Evolutionary conservation across 1,140 invertebrate species (phyloP).

Genomic region (Oryzaephilus surinamensis): DNA sequence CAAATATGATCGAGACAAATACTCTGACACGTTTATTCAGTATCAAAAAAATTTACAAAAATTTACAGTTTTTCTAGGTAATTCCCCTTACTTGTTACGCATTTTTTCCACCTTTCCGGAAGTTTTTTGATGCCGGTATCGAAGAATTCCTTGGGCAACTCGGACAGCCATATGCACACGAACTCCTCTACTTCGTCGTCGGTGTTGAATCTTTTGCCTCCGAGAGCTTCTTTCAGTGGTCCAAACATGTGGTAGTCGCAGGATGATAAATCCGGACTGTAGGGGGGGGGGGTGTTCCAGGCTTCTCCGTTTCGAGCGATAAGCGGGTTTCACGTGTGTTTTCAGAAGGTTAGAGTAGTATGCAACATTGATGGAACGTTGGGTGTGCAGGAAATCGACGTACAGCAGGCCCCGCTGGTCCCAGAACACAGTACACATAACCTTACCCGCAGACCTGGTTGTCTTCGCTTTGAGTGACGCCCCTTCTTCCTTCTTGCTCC

Average conservation of each 20-base stretch:
- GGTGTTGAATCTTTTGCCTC: constrained; percentile 3
- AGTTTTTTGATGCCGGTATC: not conserved
- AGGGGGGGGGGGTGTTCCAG: constrained; percentile 21
- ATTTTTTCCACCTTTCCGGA: not conserved
- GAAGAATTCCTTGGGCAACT: constrained; percentile 1
- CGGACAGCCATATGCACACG: not conserved
- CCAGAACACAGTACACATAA: constrained; percentile 1
- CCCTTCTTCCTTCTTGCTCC: not conserved
- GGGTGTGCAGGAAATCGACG: not conserved
- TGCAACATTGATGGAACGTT: not conserved
- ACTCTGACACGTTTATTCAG: constrained; percentile 4
- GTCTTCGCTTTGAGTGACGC: not conserved
- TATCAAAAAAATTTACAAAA: constrained; percentile 1
- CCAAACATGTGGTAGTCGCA: constrained; percentile 21
- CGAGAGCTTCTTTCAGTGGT: constrained; percentile 9
- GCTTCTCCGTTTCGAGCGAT: not conserved
- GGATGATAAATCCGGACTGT: constrained; percentile 21
- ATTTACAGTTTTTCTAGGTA: constrained; percentile 5
- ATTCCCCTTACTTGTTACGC: not conserved
- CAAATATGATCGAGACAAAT: constrained; percentile 5
- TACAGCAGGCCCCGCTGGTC: not conserved
- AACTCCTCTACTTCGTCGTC: not conserved
- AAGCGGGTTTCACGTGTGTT: not conserved
- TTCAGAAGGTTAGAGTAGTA: constrained; percentile 2
- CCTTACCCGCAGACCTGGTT: not conserved